A percentile compares a stretch with the other conserved stretches of the same genome.
phyloP scores from a whole-genome alignment of 1,140 invertebrate genomes.

The Bombus superbus region DNA sequence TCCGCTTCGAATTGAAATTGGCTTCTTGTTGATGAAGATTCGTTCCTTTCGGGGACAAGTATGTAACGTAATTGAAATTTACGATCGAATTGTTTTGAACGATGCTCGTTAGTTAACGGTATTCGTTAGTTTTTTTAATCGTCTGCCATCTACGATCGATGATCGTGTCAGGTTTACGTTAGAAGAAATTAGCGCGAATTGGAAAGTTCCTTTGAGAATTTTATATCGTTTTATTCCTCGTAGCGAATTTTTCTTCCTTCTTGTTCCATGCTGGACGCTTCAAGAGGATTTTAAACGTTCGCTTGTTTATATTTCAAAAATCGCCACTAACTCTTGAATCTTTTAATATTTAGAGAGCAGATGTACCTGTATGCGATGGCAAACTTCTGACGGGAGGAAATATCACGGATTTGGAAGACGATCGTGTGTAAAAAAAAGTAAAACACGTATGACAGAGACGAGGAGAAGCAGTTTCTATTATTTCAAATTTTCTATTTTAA shows the following conservation, averaged over 20 bases:
- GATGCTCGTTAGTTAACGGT: no score
- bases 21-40: background rate
- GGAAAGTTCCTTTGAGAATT: background rate
- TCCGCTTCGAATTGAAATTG: background rate
- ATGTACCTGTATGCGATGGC: no score
- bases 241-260: background rate
- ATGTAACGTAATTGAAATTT: background rate
- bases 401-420: no score
- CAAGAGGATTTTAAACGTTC: background rate
- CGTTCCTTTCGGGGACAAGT: background rate
- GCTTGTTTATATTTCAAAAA: background rate
- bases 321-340: no score
- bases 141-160: no score
- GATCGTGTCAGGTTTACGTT: no score
- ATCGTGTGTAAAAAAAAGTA: no score
- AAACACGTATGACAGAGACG: no score
- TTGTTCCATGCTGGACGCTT: background rate
- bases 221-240: background rate
- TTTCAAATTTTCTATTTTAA: background rate
- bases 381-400: no score
- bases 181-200: background rate
- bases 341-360: no score
- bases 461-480: no score
- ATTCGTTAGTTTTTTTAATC: background rate
- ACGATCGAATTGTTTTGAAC: background rate